These are phyloP conservation scores for Syrrhaptes paradoxus DNA, from an alignment of 2,113 vertebrate species.

Conservation along the genomic window DNA sequence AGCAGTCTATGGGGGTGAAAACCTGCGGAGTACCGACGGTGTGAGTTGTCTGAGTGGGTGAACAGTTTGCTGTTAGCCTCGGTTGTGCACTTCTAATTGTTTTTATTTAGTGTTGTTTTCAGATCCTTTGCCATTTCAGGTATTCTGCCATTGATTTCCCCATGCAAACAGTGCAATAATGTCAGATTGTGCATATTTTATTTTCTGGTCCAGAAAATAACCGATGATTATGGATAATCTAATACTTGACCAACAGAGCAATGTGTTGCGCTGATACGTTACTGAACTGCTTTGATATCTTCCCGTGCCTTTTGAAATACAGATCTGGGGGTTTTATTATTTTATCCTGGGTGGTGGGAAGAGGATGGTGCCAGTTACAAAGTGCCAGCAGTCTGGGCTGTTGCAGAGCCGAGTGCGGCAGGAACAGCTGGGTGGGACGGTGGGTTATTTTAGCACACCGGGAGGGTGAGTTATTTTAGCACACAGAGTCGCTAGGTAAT, in stretches of 20 bases:
- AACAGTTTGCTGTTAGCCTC: not conserved
- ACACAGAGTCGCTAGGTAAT: conserved; percentile 54
- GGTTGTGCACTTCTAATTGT: not conserved
- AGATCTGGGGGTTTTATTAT: not conserved
- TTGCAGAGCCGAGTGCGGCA: not conserved
- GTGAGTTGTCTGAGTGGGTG: not conserved
- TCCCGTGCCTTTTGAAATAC: not conserved
- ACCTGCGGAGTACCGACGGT: not conserved
- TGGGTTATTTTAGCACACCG: conserved; percentile 59
- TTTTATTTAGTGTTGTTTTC: not conserved
- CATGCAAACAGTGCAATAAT: not conserved
- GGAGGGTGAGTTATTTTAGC: conserved; percentile 54
- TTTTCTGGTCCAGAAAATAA: not conserved
- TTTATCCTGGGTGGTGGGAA: not conserved
- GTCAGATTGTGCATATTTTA: not conserved
- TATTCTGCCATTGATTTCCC: not conserved
- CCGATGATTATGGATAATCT: not conserved
- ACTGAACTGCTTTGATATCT: not conserved
- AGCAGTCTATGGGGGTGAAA: not conserved
- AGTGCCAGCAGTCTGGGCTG: not conserved
- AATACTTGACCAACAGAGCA: not conserved
- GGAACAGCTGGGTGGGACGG: conserved; percentile 54
- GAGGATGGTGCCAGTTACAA: not conserved
- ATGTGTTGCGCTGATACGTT: not conserved
- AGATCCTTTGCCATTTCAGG: not conserved